phyloP scores from a whole-genome alignment of 2,888 invertebrate species.

The Zhuqinia jingwanae region DNA sequence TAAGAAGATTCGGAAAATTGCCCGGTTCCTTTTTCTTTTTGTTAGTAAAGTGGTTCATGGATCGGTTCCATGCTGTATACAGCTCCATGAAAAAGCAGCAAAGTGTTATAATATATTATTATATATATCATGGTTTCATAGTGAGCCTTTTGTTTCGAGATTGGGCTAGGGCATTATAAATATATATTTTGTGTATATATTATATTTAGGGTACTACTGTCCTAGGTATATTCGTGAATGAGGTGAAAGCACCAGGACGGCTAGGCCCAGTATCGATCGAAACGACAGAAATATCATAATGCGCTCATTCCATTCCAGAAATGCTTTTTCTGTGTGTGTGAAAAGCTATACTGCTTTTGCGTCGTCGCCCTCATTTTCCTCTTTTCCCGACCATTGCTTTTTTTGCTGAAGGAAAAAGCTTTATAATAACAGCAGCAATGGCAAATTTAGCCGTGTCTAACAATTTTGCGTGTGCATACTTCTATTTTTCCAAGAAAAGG shows the following conservation, averaged over 20 bases:
- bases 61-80: constrained; percentile 9
- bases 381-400: constrained; percentile 28
- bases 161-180: not conserved
- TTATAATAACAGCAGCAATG: too few species aligned
- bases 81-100: not conserved
- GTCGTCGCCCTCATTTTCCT: constrained; percentile 76
- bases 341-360: constrained; percentile 72
- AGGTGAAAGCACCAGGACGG: constrained; percentile 64
- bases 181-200: too few species aligned
- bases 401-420: not conserved
- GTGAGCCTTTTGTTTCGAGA: too few species aligned
- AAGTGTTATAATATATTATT: not conserved
- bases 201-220: not conserved
- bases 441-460: constrained; percentile 6
- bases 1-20: constrained; percentile 19
- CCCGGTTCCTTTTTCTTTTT: not conserved
- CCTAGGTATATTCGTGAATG: not conserved
- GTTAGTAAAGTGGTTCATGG: not conserved
- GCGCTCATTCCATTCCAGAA: constrained; percentile 71
- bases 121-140: not conserved
- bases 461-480: not conserved
- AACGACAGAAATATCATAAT: constrained; percentile 74
- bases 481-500: not conserved
- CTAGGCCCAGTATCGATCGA: constrained; percentile 73
- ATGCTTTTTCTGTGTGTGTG: constrained; percentile 13